Conservation (phyloP, 53 echinoderm and acorn worm genomes). For the Actinopyga echinites region DNA sequence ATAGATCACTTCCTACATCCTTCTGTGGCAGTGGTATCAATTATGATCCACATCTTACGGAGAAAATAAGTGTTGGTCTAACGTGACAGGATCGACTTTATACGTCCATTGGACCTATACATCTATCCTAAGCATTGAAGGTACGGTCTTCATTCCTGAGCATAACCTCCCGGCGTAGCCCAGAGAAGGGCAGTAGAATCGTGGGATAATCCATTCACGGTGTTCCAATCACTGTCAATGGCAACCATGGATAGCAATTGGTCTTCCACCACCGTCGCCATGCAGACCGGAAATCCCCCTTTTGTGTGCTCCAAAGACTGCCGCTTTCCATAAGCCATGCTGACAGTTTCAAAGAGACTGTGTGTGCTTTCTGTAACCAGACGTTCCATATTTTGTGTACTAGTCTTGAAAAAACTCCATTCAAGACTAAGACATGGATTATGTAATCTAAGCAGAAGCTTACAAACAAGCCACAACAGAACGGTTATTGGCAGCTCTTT, state of each 20-base stretch:
- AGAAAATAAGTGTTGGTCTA: too few relatives aligned
- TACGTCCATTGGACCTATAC: too few relatives aligned
- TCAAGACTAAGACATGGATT: not conserved
- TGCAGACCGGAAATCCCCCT: not conserved
- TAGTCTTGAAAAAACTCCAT: not conserved
- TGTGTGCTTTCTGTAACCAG: not conserved
- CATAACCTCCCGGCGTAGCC: too few relatives aligned
- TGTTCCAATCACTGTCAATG: not conserved
- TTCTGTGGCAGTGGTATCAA: too few relatives aligned
- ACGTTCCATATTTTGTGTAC: not conserved
- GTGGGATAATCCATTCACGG: not conserved
- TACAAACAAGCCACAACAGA: conserved; percentile 20
- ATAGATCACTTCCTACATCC: too few relatives aligned
- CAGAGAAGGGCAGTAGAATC: too few relatives aligned
- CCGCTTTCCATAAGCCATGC: not conserved
- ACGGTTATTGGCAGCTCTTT: not conserved
- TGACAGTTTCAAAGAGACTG: too few relatives aligned
- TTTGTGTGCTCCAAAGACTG: not conserved
- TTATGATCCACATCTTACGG: too few relatives aligned
- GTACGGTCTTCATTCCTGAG: too few relatives aligned
- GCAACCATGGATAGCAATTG: not conserved
- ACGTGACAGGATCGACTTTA: too few relatives aligned
- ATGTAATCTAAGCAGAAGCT: not conserved
- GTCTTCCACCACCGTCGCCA: not conserved
- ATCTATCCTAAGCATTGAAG: too few relatives aligned